phyloP scores from a whole-genome alignment of 2,797 vertebrate genomes.

The Mormyrops boulengeri region DNA sequence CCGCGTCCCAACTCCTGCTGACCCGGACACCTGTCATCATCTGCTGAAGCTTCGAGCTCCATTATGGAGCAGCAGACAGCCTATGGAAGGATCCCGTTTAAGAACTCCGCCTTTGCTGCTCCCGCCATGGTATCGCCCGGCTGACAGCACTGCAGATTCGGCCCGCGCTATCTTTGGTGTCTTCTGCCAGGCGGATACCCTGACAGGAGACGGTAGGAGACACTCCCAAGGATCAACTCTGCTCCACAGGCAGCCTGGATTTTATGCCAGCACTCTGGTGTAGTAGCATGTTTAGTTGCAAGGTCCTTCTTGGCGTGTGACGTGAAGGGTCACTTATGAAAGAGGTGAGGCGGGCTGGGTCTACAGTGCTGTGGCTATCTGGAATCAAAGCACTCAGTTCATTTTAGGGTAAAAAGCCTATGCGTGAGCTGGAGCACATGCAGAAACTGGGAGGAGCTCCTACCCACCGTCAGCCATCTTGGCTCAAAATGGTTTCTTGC shows the following conservation, averaged over 20 bases:
- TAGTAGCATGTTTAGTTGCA: not conserved
- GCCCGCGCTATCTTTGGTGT: not conserved
- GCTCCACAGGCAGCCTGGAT: not conserved
- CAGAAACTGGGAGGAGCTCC: not conserved
- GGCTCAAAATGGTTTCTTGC: not conserved
- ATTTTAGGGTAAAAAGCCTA: not conserved
- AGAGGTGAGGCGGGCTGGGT: too few relatives aligned
- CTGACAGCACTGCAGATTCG: not conserved
- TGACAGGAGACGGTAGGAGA: not conserved
- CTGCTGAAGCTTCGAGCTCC: constrained; percentile 16
- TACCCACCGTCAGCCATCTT: not conserved
- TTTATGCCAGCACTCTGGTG: not conserved
- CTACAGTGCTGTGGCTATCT: not conserved
- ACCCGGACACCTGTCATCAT: constrained; percentile 13
- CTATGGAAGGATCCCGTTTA: not conserved
- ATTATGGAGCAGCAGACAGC: constrained; percentile 29
- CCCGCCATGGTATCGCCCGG: not conserved
- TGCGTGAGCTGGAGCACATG: too few relatives aligned
- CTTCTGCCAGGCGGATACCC: not conserved
- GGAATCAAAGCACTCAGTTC: not conserved
- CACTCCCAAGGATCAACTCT: not conserved
- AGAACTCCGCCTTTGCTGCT: not conserved
- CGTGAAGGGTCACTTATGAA: not conserved
- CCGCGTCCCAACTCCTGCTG: not conserved
- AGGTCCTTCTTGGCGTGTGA: not conserved